Conservation (phyloP, 2,797 vertebrate species). For the Mus spretus region DNA sequence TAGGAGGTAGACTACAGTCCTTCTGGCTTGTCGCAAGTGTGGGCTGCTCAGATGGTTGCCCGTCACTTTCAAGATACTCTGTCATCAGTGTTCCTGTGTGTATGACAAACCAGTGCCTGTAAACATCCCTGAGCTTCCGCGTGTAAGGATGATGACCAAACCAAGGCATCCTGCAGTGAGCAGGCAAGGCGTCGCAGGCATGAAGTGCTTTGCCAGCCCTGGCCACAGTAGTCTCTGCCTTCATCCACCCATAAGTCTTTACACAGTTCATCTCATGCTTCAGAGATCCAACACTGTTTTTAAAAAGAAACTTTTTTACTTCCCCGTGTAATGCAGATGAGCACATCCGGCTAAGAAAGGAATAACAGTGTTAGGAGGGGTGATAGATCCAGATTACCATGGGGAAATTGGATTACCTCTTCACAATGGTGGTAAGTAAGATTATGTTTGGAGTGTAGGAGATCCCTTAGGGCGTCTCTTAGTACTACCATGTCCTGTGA, state of each 20-base stretch:
- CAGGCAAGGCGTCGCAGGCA: not conserved
- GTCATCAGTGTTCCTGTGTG: not conserved
- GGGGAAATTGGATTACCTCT: no score
- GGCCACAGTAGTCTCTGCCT: not conserved
- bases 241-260: not conserved
- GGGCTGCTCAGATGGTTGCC: no score
- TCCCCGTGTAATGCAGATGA: not conserved
- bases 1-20: not conserved
- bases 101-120: not conserved
- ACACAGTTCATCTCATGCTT: not conserved
- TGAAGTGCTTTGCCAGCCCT: not conserved
- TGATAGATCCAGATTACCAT: no score
- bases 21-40: not conserved
- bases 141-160: not conserved
- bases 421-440: no score
- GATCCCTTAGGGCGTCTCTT: no score
- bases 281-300: not conserved
- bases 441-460: no score
- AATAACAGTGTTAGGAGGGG: no score
- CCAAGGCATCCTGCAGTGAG: no score
- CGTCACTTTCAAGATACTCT: not conserved
- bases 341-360: no score
- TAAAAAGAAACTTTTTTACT: not conserved
- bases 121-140: not conserved
- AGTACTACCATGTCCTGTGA: no score